phyloP scores from a whole-genome alignment of 2,113 vertebrate species.

The Panthera uncia region DNA sequence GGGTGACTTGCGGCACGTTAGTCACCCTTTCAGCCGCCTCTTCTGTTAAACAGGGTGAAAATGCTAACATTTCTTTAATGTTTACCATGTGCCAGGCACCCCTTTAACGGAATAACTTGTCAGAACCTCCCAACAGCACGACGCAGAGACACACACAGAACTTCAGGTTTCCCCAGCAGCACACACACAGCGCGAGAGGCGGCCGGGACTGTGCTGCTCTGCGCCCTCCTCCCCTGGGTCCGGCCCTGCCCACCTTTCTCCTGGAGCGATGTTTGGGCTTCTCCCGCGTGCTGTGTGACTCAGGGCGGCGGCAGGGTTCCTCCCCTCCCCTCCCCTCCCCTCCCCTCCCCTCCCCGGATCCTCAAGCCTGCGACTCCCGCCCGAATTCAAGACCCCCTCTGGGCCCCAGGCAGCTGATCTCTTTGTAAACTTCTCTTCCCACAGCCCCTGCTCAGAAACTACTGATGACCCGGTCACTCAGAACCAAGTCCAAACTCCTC shows the following conservation, averaged over 20 bases:
- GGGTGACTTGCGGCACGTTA: neutral
- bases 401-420: neutral
- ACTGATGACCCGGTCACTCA: accelerated
- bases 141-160: neutral
- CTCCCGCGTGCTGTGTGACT: neutral
- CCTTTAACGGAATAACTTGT: neutral
- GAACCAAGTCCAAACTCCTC: neutral
- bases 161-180: neutral
- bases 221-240: accelerated
- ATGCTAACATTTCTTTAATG: neutral
- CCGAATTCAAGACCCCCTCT: neutral
- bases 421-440: neutral
- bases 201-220: accelerated
- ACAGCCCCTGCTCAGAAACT: neutral
- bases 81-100: neutral
- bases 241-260: neutral
- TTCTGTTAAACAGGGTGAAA: neutral
- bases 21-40: neutral
- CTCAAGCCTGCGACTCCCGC: neutral
- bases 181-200: neutral
- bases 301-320: neutral
- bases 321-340: accelerated
- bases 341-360: accelerated
- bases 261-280: neutral
- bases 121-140: neutral